phyloP scores from a whole-genome alignment of 2,797 vertebrate species.

The Pseudopleuronectes americanus region DNA sequence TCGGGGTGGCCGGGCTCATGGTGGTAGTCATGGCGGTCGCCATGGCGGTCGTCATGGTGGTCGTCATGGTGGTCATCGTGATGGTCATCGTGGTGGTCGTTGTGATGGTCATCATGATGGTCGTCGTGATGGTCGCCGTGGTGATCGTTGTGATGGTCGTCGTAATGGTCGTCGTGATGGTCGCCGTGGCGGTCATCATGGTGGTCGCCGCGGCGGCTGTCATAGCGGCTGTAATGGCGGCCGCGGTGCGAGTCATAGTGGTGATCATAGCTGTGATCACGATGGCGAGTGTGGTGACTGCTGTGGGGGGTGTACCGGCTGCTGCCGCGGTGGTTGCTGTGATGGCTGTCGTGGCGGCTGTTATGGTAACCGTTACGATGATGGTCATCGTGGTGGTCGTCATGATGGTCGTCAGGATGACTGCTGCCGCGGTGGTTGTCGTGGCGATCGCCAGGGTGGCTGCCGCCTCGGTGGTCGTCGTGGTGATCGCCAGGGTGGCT shows the following conservation, averaged over 20 bases:
- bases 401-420: conserved; percentile 33
- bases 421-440: not conserved
- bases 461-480: not conserved
- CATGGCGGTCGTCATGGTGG: conserved; percentile 26
- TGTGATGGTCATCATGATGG: conserved; percentile 27
- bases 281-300: conserved; percentile 21
- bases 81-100: conserved; percentile 16
- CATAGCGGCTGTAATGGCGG: conserved; percentile 16
- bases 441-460: conserved; percentile 16
- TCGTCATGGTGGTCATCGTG: conserved; percentile 31
- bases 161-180: conserved; percentile 36
- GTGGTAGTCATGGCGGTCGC: conserved; percentile 19
- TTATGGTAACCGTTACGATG: conserved; percentile 28
- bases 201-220: conserved; percentile 8
- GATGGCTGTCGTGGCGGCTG: conserved; percentile 19
- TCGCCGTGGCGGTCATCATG: conserved; percentile 30
- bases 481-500: conserved; percentile 32
- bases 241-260: conserved; percentile 26
- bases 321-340: conserved; percentile 31
- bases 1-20: conserved; percentile 18
- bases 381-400: conserved; percentile 30
- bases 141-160: conserved; percentile 24
- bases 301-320: conserved; percentile 23
- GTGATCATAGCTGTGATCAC: conserved; percentile 8
- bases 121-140: conserved; percentile 25